Base-by-base conservation (phyloP, 2,888 invertebrate genomes). In the Eilema sororculum region DNA sequence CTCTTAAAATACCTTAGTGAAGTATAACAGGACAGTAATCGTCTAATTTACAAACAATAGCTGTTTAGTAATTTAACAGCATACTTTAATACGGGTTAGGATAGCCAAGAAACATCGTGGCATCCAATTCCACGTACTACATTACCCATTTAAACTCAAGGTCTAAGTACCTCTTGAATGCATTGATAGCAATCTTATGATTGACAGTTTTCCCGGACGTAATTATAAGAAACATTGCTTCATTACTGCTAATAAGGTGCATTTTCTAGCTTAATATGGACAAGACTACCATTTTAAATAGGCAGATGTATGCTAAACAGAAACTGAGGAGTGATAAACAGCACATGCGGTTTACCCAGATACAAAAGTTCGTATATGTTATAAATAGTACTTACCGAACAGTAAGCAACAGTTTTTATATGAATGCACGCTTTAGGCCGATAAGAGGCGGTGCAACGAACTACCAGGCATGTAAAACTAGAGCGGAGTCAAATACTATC, bases 401-500 rank as follows among this genome's bases (percentile, higher is more conserved):
- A 65, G 57, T 22, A 5, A 64, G 25, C 28, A 52, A 64, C 28
- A 56, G 65, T 57, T 57, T 65, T 57, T 24, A 33, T 52, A 64
- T 12, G 28, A 24, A 30, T 57, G 65, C 24, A 24, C 68, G 73
- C 78, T 77, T 79, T 80, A 63, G 76, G 74, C 71, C 75, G 87
- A 86, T 86, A 86, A 82, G 76, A 68, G 66, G 65, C 74, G 80
- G 82, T 81, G 78, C 84, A 84, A 81, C 78, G 83, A 76, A 80
- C 87, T 82, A 81, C 80, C 78, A 80, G 87, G 86, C 86, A 87
- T 85, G 86, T 82, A 81, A 75, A 86, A 86, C 82, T 86, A 84
- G 80, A 77, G 74, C 78, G 76, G 79, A 78, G 78, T 78, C 82
- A 81, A 85, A 78, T 78, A 78, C 78, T 83, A 84, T 82, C 84